Conservation (phyloP, 1,140 invertebrate species). For the Cheumatopsyche charites region DNA sequence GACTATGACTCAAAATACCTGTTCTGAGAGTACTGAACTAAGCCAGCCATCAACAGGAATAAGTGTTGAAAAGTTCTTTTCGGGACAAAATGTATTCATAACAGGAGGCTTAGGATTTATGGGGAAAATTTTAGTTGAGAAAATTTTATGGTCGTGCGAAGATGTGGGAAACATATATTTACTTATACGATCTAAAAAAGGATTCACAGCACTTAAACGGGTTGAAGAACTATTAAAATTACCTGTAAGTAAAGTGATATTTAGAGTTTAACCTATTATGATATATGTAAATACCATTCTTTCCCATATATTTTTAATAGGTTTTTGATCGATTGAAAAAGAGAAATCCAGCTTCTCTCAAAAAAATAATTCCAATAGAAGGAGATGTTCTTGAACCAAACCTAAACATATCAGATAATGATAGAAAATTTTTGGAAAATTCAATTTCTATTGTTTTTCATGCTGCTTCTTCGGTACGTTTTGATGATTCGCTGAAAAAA, state of each 20-base stretch:
- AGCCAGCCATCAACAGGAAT: constrained; percentile 47
- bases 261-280: not conserved
- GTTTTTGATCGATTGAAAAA: constrained; percentile 52
- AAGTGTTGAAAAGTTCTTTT: constrained; percentile 71
- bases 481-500: constrained; percentile 74
- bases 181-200: constrained; percentile 67
- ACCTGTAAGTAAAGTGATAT: constrained; percentile 18
- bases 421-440: constrained; percentile 51
- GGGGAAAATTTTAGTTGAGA: constrained; percentile 77
- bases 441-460: constrained; percentile 43
- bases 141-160: constrained; percentile 69
- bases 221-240: constrained; percentile 50
- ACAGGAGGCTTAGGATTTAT: constrained; percentile 85
- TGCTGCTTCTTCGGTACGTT: constrained; percentile 58
- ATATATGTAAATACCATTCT: not conserved
- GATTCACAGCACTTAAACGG: constrained; percentile 58
- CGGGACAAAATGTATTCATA: constrained; percentile 73
- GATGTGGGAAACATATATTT: constrained; percentile 66
- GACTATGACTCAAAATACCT: not conserved
- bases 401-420: constrained; percentile 32
- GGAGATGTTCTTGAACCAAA: constrained; percentile 65
- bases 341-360: constrained; percentile 53
- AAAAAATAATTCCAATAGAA: constrained; percentile 63
- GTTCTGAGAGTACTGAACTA: not conserved
- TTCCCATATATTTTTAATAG: constrained; percentile 35